A percentile compares a stretch with the other conserved stretches of the same genome.
phyloP scores from a whole-genome alignment of 2,888 invertebrate species.

The Temnothorax rugatulus region DNA sequence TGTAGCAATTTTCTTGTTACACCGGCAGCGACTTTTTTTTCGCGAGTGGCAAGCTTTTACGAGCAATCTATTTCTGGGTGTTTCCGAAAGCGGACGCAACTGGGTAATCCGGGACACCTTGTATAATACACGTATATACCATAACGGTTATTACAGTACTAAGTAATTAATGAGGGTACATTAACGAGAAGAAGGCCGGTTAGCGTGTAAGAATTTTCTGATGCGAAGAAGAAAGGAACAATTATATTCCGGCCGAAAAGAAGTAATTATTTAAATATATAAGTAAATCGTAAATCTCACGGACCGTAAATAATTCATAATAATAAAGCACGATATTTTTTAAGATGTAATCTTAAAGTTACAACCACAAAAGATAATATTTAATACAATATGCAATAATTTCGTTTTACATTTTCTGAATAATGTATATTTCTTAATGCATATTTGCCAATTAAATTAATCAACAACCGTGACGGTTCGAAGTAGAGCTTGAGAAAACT shows the following conservation, averaged over 20 bases:
- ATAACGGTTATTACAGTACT: slow-evolving; percentile 49
- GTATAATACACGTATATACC: slow-evolving; percentile 30
- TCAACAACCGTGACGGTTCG: background rate
- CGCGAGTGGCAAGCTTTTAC: slow-evolving; percentile 32
- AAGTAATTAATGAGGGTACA: slow-evolving; percentile 48
- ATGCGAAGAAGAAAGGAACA: background rate
- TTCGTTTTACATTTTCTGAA: background rate
- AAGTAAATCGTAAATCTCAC: background rate
- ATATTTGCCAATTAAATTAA: slow-evolving; percentile 5
- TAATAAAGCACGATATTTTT: background rate
- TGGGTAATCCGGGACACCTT: slow-evolving; percentile 51
- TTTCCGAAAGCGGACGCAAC: slow-evolving; percentile 48
- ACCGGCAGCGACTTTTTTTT: slow-evolving; percentile 30
- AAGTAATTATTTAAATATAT: background rate
- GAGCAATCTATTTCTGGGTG: slow-evolving; percentile 51
- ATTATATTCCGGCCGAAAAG: background rate
- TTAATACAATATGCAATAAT: background rate
- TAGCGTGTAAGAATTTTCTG: background rate
- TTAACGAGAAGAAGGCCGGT: slow-evolving; percentile 11
- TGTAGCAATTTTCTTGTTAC: slow-evolving; percentile 10
- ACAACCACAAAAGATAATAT: background rate
- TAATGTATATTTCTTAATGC: background rate
- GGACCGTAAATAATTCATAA: background rate
- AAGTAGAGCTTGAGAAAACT: background rate
- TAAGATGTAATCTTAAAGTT: background rate